phyloP scores from a whole-genome alignment of 2,797 vertebrate species.

The Chromobotia macracanthus region DNA sequence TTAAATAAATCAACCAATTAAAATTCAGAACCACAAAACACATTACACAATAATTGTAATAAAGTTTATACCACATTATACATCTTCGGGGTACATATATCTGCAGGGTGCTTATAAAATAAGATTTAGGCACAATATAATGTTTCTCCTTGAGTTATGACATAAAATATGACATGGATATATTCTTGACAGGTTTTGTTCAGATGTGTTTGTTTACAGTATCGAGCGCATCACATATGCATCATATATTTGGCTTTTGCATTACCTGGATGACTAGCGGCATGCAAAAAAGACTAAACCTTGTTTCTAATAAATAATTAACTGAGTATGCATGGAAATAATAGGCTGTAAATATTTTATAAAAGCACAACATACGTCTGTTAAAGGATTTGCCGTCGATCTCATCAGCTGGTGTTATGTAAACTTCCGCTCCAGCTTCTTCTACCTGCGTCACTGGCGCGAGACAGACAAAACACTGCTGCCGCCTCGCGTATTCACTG shows the following conservation, averaged over 20 bases:
- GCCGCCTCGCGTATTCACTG: conserved; percentile 23
- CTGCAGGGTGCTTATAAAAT: too few species aligned
- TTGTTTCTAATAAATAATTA: neutral
- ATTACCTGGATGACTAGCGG: neutral
- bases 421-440: conserved; percentile 23
- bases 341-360: neutral
- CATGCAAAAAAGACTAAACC: too few species aligned
- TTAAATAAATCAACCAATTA: too few species aligned
- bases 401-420: conserved; percentile 21
- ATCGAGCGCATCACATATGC: neutral
- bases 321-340: neutral
- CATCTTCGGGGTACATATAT: too few species aligned
- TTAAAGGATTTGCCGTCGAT: neutral
- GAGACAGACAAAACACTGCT: conserved; percentile 13
- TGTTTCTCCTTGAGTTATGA: too few species aligned
- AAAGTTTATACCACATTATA: too few species aligned
- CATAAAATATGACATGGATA: too few species aligned
- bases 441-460: neutral
- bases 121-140: too few species aligned
- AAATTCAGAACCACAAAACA: too few species aligned
- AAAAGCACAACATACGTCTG: neutral
- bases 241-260: neutral
- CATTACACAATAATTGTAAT: too few species aligned
- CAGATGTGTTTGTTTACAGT: neutral
- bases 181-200: neutral